These are phyloP conservation scores for Agonopterix heracliana DNA, from an alignment of 2,888 invertebrate species.

Conservation along the genomic window DNA sequence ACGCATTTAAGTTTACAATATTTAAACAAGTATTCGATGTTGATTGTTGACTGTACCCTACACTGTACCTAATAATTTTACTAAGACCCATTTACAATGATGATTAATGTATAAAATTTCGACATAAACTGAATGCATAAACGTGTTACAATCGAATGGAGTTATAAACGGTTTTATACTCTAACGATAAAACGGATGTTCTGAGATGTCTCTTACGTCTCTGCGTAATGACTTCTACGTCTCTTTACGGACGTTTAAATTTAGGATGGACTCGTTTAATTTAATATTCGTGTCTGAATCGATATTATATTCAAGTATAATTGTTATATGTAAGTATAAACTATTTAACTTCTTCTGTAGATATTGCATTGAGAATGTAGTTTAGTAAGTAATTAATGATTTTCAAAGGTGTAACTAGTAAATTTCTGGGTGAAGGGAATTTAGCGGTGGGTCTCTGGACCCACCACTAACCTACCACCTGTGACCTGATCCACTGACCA, in stretches of 20 bases:
- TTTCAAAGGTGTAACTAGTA: no score
- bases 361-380: no score
- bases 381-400: no score
- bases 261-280: conserved; percentile 51
- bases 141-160: conserved; percentile 54
- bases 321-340: conserved; percentile 13
- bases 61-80: background rate
- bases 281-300: conserved; percentile 42
- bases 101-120: conserved; percentile 32
- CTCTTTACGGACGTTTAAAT: conserved; percentile 57
- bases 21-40: background rate
- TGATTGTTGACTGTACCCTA: background rate
- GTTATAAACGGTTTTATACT: conserved; percentile 66
- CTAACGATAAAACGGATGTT: conserved; percentile 67
- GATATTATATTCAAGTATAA: conserved; percentile 14
- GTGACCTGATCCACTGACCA: no score
- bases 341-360: no score
- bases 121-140: conserved; percentile 43
- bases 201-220: conserved; percentile 57
- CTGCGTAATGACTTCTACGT: conserved; percentile 55
- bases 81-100: conserved; percentile 11
- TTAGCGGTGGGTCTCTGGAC: no score
- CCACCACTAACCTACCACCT: no score
- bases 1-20: no score
- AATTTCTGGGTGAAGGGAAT: no score